Percentiles rank a stretch among this genome's conserved stretches.
phyloP scores from a whole-genome alignment of 1,140 invertebrate species.

The Drosophila kanapiae region DNA sequence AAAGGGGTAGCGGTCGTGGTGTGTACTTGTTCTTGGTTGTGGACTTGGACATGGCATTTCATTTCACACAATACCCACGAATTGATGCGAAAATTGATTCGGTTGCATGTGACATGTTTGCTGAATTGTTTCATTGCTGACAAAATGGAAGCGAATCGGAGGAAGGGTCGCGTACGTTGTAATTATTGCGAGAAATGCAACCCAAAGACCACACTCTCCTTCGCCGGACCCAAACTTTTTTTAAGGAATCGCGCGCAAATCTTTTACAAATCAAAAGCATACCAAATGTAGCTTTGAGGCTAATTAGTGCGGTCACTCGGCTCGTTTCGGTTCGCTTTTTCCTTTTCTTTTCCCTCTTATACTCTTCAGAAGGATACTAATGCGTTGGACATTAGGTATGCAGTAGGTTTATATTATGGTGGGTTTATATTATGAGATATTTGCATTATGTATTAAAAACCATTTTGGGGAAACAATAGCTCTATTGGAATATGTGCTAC shows the following conservation, averaged over 20 bases:
- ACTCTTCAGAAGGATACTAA: not conserved
- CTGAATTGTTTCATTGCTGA: conserved; percentile 68
- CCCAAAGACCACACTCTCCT: not conserved
- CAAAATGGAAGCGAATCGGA: conserved; percentile 11
- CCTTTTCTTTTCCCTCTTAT: conserved; percentile 3
- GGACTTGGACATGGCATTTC: conserved; percentile 57
- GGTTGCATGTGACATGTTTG: conserved; percentile 81
- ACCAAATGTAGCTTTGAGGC: conserved; percentile 80
- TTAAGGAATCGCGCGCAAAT: conserved; percentile 62
- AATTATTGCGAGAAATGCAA: conserved; percentile 63
- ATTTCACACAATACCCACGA: conserved; percentile 70
- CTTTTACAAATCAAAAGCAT: conserved; percentile 83
- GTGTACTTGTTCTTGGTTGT: conserved; percentile 14
- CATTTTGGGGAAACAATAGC: too few species aligned
- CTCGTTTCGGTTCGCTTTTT: conserved; percentile 33
- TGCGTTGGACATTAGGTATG: too few species aligned
- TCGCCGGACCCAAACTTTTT: conserved; percentile 11
- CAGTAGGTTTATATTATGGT: too few species aligned
- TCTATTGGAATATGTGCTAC: too few species aligned
- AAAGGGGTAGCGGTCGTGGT: conserved; percentile 2
- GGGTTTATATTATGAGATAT: too few species aligned
- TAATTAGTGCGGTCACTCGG: conserved; percentile 79
- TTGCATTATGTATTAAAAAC: too few species aligned
- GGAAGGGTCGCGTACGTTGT: conserved; percentile 28
- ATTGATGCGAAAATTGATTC: conserved; percentile 83